Evolutionary conservation across 2,888 invertebrate genomes (phyloP), one percentile per base, ranked within the genome.

Genomic region (Anarsia innoxiella): DNA sequence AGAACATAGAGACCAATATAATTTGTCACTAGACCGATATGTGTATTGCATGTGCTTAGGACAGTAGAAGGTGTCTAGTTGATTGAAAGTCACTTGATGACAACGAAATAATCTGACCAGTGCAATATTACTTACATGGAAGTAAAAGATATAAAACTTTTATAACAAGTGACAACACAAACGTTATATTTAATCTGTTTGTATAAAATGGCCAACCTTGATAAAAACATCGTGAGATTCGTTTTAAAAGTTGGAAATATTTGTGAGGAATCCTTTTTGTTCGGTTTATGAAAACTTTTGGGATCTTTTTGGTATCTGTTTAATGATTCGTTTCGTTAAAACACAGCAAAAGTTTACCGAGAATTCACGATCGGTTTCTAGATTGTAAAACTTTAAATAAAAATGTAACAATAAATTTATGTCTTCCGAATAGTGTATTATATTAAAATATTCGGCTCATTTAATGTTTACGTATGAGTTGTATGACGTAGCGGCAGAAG

Each of bases 391-490:
- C n/a, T n/a, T 55, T 57, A 50, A 45, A 56, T 58, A 58, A 25
- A 25, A 52, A 51, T 47, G 51, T 66, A 65, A 68, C 70, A 73
- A 73, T 72, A 77, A 77, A 83, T 76, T 72, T 79, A 70, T 68
- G 84, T 84, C 84, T 84, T 84, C 84, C 84, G 83, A 65, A 66
- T 83, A 84, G 82, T 56, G 50, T 67, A 64, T 67, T 66, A 71
- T 74, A 60, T 51, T 67, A 66, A 68, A 59, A 53, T 67, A 70
- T 74, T 82, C 64, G 67, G 70, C 69, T 73, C 68, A 66, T 67
- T 62, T 62, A 56, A 58, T 9, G 55, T 66, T 68, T 62, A 50
- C 44, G 48, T 53, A 67, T 71, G 63, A 58, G 66, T 72, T 66
- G 44, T 51, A 44, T 53, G 50, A 50, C 39, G 53, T 56, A 58